Percentiles rank a stretch among this genome's conserved stretches.
phyloP scores from a whole-genome alignment of 2,888 invertebrate genomes.

The Trachelus stipa region DNA sequence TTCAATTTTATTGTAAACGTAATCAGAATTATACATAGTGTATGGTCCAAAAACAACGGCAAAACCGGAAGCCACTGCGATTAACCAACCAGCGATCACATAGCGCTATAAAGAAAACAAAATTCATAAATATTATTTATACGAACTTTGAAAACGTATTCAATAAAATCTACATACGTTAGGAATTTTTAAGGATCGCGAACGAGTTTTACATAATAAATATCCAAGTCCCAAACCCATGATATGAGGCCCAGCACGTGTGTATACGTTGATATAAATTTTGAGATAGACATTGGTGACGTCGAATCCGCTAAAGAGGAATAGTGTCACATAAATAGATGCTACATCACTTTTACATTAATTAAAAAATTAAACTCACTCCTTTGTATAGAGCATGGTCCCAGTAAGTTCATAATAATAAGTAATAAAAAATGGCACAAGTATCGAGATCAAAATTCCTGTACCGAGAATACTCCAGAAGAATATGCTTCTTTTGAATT shows the following conservation, averaged over 20 bases:
- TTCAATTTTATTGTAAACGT: constrained; percentile 47
- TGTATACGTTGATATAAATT: constrained; percentile 52
- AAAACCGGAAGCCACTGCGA: constrained; percentile 35
- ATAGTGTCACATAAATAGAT: neutral
- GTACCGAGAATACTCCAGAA: constrained; percentile 40
- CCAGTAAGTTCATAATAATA: constrained; percentile 46
- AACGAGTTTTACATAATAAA: constrained; percentile 40
- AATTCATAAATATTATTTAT: neutral
- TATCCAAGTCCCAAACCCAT: constrained; percentile 60
- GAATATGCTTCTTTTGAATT: constrained; percentile 35
- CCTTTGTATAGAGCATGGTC: constrained; percentile 58
- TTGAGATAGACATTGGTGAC: constrained; percentile 47
- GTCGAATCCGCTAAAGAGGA: constrained; percentile 35
- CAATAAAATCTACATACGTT: neutral
- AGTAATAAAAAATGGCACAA: constrained; percentile 52
- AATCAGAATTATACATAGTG: constrained; percentile 48
- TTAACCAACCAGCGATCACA: constrained; percentile 47
- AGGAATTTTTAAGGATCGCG: constrained; percentile 33
- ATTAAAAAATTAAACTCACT: constrained; percentile 39
- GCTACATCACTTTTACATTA: neutral
- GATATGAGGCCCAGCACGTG: constrained; percentile 59
- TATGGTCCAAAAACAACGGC: constrained; percentile 47
- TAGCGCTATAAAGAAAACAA: constrained; percentile 35
- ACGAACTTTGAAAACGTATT: neutral
- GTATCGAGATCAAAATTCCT: constrained; percentile 45